Evolutionary conservation across 1,140 invertebrate species (phyloP), one percentile per base, ranked within the genome.

Genomic region (Anastatus disparis): DNA sequence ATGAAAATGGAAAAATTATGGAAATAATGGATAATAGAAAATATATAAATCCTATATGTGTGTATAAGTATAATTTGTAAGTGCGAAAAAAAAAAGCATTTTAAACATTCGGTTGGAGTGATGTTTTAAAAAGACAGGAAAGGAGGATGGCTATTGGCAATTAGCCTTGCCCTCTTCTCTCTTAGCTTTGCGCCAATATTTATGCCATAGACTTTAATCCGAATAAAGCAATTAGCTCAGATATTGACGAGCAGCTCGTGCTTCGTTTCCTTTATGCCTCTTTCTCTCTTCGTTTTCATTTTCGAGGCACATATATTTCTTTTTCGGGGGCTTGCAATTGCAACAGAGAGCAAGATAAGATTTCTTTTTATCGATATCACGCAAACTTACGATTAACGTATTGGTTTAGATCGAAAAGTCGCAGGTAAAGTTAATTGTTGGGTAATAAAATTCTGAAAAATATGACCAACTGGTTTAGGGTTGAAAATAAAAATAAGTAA

Each of bases 171-270:
- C 61, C 46, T 13, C 13, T 24, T 53, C n/a, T n/a, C n/a, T n/a
- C n/a, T n/a, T n/a, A n/a, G n/a, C n/a, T n/a, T n/a, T n/a, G n/a
- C n/a, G n/a, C n/a, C 42, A 65, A 71, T 78, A 78, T 78, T 79
- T 77, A 79, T 73, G 76, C 50, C 58, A 20, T 3, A 4, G 10
- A 20, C 13, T 74, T 79, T 79, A 78, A 80, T 80, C 73, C 74
- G 74, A 71, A 78, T 77, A 73, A 73, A 75, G 78, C 77, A 81
- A 81, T 81, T 81, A 81, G 76, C 75, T 56, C 38, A 24, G 46
- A 27, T 59, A 71, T 71, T 66, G 70, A 71, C 63, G 70, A 66
- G 17, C 56, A 29, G 35, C 44, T 35, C 66, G 44, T 61, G 56
- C 42, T 48, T 15, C 35, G 9, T 20, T 58, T 35, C 10, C 20